Percentiles rank a stretch among this genome's conserved stretches.
Conservation (phyloP, 2,113 vertebrate genomes). For the Cottus gobio region DNA sequence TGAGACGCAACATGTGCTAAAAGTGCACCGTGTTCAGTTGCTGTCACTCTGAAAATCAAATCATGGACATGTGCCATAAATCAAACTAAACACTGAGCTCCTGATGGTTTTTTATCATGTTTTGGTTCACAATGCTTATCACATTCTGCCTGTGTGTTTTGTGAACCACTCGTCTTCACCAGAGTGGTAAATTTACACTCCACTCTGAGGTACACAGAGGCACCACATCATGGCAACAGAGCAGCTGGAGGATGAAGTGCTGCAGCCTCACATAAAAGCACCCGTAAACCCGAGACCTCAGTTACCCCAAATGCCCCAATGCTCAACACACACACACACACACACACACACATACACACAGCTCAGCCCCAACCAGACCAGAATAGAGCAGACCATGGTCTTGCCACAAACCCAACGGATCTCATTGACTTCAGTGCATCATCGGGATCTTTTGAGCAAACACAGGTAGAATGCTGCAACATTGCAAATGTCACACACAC, state of each 20-base stretch:
- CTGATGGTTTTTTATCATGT: conserved; percentile 16
- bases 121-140: conserved; percentile 57
- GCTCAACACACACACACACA: conserved; percentile 47
- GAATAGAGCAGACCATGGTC: conserved; percentile 74
- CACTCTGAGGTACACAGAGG: conserved; percentile 69
- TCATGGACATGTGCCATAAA: conserved; percentile 14
- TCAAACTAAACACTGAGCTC: neutral
- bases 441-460: conserved; percentile 59
- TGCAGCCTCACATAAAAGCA: conserved; percentile 77
- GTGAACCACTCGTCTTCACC: conserved; percentile 67
- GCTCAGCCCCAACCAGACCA: conserved; percentile 67
- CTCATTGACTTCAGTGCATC: conserved; percentile 68
- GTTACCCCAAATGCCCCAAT: conserved; percentile 77
- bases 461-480: conserved; percentile 47
- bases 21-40: neutral
- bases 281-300: conserved; percentile 78
- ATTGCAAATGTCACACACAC: neutral
- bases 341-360: conserved; percentile 43
- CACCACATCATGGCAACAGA: conserved; percentile 72
- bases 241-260: conserved; percentile 66
- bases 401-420: conserved; percentile 73
- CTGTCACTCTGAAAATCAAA: conserved; percentile 16
- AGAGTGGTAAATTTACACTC: conserved; percentile 74
- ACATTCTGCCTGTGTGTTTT: conserved; percentile 61
- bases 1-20: conserved; percentile 1